Base-by-base conservation (phyloP, 2,797 vertebrate genomes). In the Muscicapa striata region DNA sequence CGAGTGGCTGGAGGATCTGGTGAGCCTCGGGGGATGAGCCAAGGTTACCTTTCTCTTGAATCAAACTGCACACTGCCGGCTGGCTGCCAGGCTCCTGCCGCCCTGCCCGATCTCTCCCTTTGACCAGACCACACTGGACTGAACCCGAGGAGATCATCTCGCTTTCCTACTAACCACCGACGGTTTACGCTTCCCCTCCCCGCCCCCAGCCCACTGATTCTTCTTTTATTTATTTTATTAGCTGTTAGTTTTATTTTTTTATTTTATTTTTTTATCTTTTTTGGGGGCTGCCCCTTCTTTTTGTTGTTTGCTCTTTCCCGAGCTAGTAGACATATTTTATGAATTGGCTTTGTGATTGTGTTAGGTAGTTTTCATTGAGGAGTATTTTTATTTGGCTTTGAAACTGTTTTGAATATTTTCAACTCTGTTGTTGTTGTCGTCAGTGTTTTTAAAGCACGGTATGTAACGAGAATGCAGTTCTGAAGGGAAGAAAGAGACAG, bases 161-260 rank as follows among this genome's bases (percentile, higher is more conserved):
- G 95, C 96, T 96, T 94, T 97, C 94, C 94, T 97, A 98, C 97
- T 98, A 98, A 98, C 97, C 93, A 90, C 90, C 93, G 87, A 96
- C 32, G 96, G 97, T 97, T 97, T 97, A 97, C 96, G 94, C 91
- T 96, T 90, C 95, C 93, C 78, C n/a, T 58, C 87, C 93, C 81
- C 6, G 34, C 70, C 89, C 90, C 95, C 77, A 78, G 92, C 91
- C 93, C 87, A 88, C 96, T 79, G 48, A 73, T 85, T 96, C 95
- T 95, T 95, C 97, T 98, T 98, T 98, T 98, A 98, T 98, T 98
- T 98, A 98, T 98, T 98, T 98, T 98, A 96, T 90, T 98, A 98
- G 98, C 94, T 94, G 74, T 96, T 97, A 96, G 91, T 34, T 97
- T 97, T 96, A 95, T 96, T 96, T 96, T 95, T 95, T 96, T 95